Evolutionary conservation across 2,888 invertebrate species (phyloP).

Genomic region (Operophtera brumata): DNA sequence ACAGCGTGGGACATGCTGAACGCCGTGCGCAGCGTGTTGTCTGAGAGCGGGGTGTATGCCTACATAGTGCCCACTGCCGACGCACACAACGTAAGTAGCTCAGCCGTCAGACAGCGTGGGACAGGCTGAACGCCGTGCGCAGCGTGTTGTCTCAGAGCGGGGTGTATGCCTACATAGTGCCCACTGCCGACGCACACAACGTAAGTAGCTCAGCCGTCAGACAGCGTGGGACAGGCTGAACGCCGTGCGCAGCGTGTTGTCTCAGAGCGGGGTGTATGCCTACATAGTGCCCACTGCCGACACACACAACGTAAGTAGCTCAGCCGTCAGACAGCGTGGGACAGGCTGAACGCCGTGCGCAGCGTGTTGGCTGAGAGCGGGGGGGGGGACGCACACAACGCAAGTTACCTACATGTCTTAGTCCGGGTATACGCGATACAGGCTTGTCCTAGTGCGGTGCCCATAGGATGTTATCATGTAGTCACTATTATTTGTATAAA

Average conservation of each 20-base stretch:
- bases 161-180: conserved; percentile 90
- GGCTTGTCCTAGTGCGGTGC: no score
- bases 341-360: conserved; percentile 49
- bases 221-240: conserved; percentile 44
- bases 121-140: conserved; percentile 49
- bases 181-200: conserved; percentile 91
- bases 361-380: conserved; percentile 41
- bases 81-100: conserved; percentile 85
- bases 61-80: conserved; percentile 92
- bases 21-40: conserved; percentile 49
- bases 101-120: conserved; percentile 38
- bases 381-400: conserved; percentile 91
- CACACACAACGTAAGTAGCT: conserved; percentile 85
- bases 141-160: conserved; percentile 41
- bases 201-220: conserved; percentile 62
- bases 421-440: no score
- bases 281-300: conserved; percentile 92
- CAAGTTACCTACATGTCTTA: no score
- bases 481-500: no score
- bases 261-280: conserved; percentile 80
- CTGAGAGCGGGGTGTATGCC: conserved; percentile 80
- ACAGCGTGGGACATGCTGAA: conserved; percentile 44
- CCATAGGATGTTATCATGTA: no score
- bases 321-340: conserved; percentile 38
- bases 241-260: conserved; percentile 49